Percentiles rank a stretch among this genome's conserved stretches.
Evolutionary conservation across 2,797 vertebrate species (phyloP).

Genomic region (Tenualosa ilisha): DNA sequence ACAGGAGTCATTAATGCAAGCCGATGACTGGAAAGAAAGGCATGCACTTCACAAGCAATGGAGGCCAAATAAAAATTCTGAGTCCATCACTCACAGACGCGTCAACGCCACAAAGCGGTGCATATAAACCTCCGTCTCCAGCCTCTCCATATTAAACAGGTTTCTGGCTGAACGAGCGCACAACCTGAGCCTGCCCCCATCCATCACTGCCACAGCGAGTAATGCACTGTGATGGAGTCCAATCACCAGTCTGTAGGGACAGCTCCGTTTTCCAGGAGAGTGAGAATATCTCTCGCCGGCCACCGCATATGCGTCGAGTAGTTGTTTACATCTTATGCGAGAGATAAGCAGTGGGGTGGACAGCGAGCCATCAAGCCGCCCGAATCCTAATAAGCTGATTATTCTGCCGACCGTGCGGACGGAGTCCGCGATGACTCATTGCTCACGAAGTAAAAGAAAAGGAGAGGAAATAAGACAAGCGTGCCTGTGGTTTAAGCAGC

Average conservation of each 20-base stretch:
- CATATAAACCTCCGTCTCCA: neutral
- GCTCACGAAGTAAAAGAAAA: neutral
- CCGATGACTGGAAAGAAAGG: neutral
- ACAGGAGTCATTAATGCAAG: neutral
- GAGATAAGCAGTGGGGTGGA: neutral
- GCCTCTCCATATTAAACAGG: conserved; percentile 7
- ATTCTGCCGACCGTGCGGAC: neutral
- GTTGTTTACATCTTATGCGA: neutral
- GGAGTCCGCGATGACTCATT: neutral
- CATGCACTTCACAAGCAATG: neutral
- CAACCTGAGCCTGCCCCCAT: neutral
- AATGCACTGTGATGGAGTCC: neutral
- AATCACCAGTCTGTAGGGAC: neutral
- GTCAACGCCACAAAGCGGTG: neutral
- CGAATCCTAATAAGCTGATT: conserved; percentile 17
- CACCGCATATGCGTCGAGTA: neutral
- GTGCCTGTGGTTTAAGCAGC: neutral
- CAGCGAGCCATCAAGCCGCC: neutral
- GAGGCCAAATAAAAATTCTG: neutral
- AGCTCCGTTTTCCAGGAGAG: neutral
- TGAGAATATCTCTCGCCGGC: neutral
- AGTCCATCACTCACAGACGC: neutral
- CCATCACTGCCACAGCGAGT: neutral
- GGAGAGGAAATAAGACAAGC: neutral
- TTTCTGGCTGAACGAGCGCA: neutral